phyloP scores from a whole-genome alignment of 2,888 invertebrate genomes.

The Chelonus formosanus region DNA sequence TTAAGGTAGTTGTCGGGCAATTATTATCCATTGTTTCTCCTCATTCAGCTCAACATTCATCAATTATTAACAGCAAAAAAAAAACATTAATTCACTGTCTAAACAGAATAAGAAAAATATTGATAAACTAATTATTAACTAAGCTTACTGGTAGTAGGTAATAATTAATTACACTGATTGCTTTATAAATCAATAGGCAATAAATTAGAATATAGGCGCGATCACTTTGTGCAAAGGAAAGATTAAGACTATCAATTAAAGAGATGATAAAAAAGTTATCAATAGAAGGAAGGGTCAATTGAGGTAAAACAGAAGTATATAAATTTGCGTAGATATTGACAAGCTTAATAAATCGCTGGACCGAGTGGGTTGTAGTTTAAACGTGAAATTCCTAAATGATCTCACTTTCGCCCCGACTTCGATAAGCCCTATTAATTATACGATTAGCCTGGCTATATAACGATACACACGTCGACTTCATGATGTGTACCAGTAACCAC shows the following conservation, averaged over 20 bases:
- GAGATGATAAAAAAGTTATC: slow-evolving; percentile 2
- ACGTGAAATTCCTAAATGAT: slow-evolving; percentile 32
- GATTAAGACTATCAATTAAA: slow-evolving; percentile 24
- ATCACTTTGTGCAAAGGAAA: not conserved
- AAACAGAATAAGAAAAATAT: too few species aligned
- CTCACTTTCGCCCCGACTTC: slow-evolving; percentile 32
- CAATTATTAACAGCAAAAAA: too few species aligned
- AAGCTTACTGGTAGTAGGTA: too few species aligned
- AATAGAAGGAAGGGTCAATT: slow-evolving; percentile 17
- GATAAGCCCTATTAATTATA: slow-evolving; percentile 37
- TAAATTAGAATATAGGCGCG: slow-evolving; percentile 9
- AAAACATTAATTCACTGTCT: too few species aligned
- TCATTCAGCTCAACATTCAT: too few species aligned
- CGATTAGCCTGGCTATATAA: slow-evolving; percentile 32
- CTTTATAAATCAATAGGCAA: not conserved
- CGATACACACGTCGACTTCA: not conserved
- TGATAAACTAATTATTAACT: too few species aligned
- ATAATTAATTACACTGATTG: slow-evolving; percentile 16
- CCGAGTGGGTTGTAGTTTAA: slow-evolving; percentile 27
- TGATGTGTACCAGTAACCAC: slow-evolving; percentile 21
- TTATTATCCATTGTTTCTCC: too few species aligned
- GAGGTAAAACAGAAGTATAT: slow-evolving; percentile 31
- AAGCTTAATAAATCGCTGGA: slow-evolving; percentile 29
- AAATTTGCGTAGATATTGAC: slow-evolving; percentile 26
- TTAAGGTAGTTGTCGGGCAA: too few species aligned